Percentiles rank a stretch among this genome's conserved stretches.
Evolutionary conservation across 1,140 invertebrate genomes (phyloP).

Genomic region (Brachionus angularis): DNA sequence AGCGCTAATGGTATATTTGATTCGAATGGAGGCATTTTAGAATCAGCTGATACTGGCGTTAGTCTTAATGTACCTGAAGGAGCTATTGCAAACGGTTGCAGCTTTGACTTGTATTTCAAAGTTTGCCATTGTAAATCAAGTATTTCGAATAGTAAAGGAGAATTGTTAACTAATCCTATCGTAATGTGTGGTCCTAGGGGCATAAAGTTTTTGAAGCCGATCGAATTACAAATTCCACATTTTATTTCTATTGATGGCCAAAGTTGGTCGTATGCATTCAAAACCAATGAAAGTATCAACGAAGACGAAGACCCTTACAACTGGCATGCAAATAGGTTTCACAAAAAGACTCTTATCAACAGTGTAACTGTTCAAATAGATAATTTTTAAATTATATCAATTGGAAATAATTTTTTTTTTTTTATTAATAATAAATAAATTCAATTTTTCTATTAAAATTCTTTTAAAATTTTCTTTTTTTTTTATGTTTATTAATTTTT

Average conservation of each 20-base stretch:
- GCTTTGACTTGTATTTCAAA: constrained; percentile 90
- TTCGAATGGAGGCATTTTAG: constrained; percentile 72
- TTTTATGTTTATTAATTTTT: too few species aligned
- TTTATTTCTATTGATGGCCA: constrained; percentile 46
- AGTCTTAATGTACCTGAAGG: constrained; percentile 79
- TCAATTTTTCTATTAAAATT: too few species aligned
- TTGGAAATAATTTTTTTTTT: neutral
- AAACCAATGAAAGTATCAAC: constrained; percentile 8
- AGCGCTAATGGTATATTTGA: constrained; percentile 56
- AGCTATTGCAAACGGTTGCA: constrained; percentile 71
- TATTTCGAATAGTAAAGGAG: constrained; percentile 64
- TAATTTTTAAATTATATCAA: constrained; percentile 30
- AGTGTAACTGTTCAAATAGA: constrained; percentile 42
- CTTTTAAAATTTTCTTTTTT: too few species aligned
- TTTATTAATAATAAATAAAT: too few species aligned
- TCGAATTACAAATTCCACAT: constrained; percentile 69
- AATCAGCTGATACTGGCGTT: constrained; percentile 81
- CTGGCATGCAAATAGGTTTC: constrained; percentile 33
- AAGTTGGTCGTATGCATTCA: constrained; percentile 43
- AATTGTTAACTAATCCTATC: constrained; percentile 81
- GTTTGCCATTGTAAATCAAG: constrained; percentile 68
- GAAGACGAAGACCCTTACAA: constrained; percentile 43
- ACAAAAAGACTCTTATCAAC: constrained; percentile 41
- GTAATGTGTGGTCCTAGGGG: constrained; percentile 92
- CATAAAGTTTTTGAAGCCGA: constrained; percentile 75